Evolutionary conservation across 1,140 invertebrate genomes (phyloP), one percentile per base, ranked within the genome.

Genomic region (Penaeus chinensis): DNA sequence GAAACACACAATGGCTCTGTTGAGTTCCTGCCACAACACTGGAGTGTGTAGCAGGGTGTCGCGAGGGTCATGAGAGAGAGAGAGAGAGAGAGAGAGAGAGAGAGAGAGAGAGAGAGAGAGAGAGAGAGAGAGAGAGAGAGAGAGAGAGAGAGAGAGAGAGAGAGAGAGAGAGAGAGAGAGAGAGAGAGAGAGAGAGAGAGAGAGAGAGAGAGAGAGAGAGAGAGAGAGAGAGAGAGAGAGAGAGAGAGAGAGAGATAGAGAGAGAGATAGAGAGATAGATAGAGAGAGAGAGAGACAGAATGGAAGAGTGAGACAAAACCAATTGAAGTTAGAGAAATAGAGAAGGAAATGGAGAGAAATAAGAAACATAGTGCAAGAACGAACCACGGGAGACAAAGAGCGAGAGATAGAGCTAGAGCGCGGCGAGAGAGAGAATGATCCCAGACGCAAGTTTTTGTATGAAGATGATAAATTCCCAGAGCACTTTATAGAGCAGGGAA

Each of bases 341-440:
- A n/a, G 24, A 4, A 63, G 27, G 24, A 22, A n/a, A 54, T 24
- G 19, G 24, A 24, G n/a, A 47, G 24, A 27, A 20, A 13, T 42
- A 42, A 42, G 37, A 42, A 3, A 42, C 37, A 8, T 10, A 66
- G 27, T 22, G 65, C 65, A 66, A 66, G 22, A 66, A 66, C 22
- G 65, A 27, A 66, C 16, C 22, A 27, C 0, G 18, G 27, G 65
- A 66, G 65, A 19, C 22, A 66, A 66, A 66, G 63, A 66, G 63
- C 63, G 66, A 69, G 66, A 69, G 66, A 27, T 11, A 69, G 66
- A 69, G 66, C 10, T 11, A 69, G 22, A 24, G 11, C 63, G 20
- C 24, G 74, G 27, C 19, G 37, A 80, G 78, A 22, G 54, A 62
- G 79, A 81, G 81, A 66, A 66, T 13, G 32, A 54, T 65, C 18